A percentile compares a stretch with the other conserved stretches of the same genome.
Evolutionary conservation across 2,888 invertebrate species (phyloP).

Genomic region (Gisinianus flammeolus): DNA sequence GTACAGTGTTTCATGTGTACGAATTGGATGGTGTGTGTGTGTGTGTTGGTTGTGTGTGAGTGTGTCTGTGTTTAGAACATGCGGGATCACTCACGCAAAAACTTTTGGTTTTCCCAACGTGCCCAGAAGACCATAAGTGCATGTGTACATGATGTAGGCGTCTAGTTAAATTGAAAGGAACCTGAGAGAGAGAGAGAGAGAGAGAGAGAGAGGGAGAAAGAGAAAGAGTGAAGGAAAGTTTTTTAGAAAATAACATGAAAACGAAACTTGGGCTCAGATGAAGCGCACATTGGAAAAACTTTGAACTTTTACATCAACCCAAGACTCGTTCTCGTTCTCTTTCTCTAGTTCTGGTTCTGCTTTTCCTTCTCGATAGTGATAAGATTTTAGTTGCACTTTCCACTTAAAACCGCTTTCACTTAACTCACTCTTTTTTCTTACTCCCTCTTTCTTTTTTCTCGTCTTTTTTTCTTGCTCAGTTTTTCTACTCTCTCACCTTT

Average conservation of each 20-base stretch:
- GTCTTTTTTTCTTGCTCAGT: not conserved
- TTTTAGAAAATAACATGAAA: slow-evolving; percentile 12
- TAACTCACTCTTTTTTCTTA: slow-evolving; percentile 17
- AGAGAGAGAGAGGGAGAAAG: slow-evolving; percentile 4
- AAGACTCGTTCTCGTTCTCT: not conserved
- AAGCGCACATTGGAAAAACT: slow-evolving; percentile 13
- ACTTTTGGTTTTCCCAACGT: slow-evolving; percentile 10
- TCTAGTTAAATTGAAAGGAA: slow-evolving; percentile 34
- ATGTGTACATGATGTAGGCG: slow-evolving; percentile 22
- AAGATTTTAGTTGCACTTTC: slow-evolving; percentile 27
- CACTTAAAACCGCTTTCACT: slow-evolving; percentile 31
- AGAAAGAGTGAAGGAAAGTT: slow-evolving; percentile 11
- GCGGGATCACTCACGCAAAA: slow-evolving; percentile 29
- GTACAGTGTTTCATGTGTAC: not conserved
- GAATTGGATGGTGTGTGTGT: too few relatives aligned
- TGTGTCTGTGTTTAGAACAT: slow-evolving; percentile 8
- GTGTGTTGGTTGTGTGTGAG: not conserved
- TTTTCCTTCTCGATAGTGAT: not conserved
- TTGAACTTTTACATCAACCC: slow-evolving; percentile 20
- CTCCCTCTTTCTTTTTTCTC: not conserved
- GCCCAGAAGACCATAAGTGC: slow-evolving; percentile 24
- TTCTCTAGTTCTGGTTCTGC: not conserved
- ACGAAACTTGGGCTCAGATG: slow-evolving; percentile 1
- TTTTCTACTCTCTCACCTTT: not conserved
- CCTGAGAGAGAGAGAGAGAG: slow-evolving; percentile 7